These are phyloP conservation scores for Halictus ligatus DNA, from an alignment of 2,888 invertebrate genomes.

Conservation along the genomic window DNA sequence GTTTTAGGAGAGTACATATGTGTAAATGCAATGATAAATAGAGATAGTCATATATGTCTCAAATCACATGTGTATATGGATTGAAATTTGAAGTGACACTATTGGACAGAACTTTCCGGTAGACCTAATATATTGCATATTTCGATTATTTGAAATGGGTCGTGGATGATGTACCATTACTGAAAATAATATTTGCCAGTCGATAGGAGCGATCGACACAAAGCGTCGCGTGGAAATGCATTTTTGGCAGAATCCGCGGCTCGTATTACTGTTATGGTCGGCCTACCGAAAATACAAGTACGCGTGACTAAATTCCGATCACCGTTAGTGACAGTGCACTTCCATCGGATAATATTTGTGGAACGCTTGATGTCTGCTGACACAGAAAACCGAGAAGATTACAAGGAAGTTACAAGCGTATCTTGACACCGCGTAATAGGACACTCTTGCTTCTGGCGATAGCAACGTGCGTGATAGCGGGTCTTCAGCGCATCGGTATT, in stretches of 20 bases:
- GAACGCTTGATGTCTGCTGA: conserved; percentile 56
- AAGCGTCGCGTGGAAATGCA: neutral
- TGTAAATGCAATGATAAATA: no score
- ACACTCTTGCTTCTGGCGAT: conserved; percentile 41
- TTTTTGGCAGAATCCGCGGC: conserved; percentile 2
- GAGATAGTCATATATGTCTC: no score
- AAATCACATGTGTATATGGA: no score
- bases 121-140: no score
- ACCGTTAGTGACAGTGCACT: conserved; percentile 24
- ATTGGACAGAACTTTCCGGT: no score
- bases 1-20: no score
- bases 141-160: neutral
- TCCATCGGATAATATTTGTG: conserved; percentile 40
- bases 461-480: conserved; percentile 39
- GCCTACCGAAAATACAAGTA: neutral
- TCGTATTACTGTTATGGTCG: conserved; percentile 21
- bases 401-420: conserved; percentile 71
- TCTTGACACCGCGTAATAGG: conserved; percentile 65
- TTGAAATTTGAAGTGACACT: no score
- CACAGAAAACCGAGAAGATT: conserved; percentile 59
- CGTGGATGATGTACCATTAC: neutral
- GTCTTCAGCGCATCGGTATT: conserved; percentile 30
- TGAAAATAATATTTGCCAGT: conserved; percentile 3
- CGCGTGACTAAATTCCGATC: conserved; percentile 40
- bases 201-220: neutral